Evolutionary conservation across 2,113 vertebrate genomes (phyloP), one percentile per base, ranked within the genome.

Genomic region (Crocuta crocuta): DNA sequence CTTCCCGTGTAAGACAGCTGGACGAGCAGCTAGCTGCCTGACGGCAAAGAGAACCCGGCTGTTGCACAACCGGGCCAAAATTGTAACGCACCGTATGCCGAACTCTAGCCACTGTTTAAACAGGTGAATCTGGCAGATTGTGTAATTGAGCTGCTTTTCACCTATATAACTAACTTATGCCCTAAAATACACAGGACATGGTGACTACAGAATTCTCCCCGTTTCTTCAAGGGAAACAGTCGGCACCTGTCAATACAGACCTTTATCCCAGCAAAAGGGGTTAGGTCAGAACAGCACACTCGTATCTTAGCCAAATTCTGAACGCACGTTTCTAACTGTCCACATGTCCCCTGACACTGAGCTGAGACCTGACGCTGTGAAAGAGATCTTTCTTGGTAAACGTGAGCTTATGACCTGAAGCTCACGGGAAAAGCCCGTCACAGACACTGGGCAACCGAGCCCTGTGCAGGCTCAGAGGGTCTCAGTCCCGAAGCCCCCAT

Each of bases 281-380:
- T 96, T 97, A 94, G 96, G 96, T 93, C 39, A 92, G 89, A 96
- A 97, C 95, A 94, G 88, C 39, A 97, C 97, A 95, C 28, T 89
- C 68, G 45, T 76, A 95, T 85, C 91, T 87, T 95, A 71, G 31
- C 33, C 33, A 86, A 31, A 45, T 50, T 76, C 26, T 80, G 89
- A 89, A 96, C 82, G 26, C 87, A 87, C 50, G 55, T 61, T 19
- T 55, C 33, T 39, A 9, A 35, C 48, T 48, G 39, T 16, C 28
- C 28, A 10, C 3, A 43, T 2, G 17, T 35, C 39, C 79, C 10
- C 73, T 31, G 26, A 5, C 12, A 1, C 33, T 71, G 79, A 70
- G 21, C 7, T 4, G 61, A 71, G 23, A n/a, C 11, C n/a, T n/a
- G n/a, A n/a, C 26, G 26, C 4, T 0, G 33, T 61, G 45, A 33